phyloP scores from a whole-genome alignment of 2,113 vertebrate species.

The Austrofundulus limnaeus region DNA sequence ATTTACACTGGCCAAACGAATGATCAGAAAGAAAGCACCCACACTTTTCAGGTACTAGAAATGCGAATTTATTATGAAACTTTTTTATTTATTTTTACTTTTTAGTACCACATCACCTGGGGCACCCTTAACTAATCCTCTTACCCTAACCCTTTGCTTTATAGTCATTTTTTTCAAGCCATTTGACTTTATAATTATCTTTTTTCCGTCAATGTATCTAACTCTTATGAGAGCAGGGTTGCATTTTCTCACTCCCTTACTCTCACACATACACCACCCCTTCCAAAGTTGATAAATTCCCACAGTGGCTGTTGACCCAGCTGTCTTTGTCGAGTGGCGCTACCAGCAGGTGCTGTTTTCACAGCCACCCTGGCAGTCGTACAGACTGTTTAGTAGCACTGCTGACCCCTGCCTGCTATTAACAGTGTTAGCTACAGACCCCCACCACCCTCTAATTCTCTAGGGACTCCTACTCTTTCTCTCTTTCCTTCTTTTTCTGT shows the following conservation, averaged over 20 bases:
- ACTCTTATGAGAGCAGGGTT: constrained; percentile 38
- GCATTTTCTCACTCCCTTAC: constrained; percentile 52
- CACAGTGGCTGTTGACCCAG: constrained; percentile 99
- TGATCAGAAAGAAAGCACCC: constrained; percentile 22
- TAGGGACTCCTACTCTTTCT: constrained; percentile 78
- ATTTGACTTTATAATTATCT: constrained; percentile 48
- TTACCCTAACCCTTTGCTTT: constrained; percentile 34
- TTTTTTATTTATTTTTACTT: background rate
- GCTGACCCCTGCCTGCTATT: constrained; percentile 91
- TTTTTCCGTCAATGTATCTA: constrained; percentile 18
- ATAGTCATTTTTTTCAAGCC: constrained; percentile 82
- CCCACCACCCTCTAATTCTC: constrained; percentile 71
- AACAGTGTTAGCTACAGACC: constrained; percentile 75
- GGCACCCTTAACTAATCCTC: background rate
- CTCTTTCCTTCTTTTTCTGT: constrained; percentile 63
- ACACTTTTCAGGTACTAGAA: too few species aligned
- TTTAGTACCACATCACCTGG: constrained; percentile 6
- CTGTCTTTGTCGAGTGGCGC: constrained; percentile 94
- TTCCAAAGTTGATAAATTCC: constrained; percentile 96
- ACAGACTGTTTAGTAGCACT: constrained; percentile 98
- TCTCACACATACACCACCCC: constrained; percentile 69
- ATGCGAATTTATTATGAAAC: too few species aligned
- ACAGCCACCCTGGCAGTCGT: constrained; percentile 98
- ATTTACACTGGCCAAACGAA: constrained; percentile 17
- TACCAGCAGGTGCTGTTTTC: constrained; percentile 98